Evolutionary conservation across 1,140 invertebrate species (phyloP).

Genomic region (Diabrotica virgifera): DNA sequence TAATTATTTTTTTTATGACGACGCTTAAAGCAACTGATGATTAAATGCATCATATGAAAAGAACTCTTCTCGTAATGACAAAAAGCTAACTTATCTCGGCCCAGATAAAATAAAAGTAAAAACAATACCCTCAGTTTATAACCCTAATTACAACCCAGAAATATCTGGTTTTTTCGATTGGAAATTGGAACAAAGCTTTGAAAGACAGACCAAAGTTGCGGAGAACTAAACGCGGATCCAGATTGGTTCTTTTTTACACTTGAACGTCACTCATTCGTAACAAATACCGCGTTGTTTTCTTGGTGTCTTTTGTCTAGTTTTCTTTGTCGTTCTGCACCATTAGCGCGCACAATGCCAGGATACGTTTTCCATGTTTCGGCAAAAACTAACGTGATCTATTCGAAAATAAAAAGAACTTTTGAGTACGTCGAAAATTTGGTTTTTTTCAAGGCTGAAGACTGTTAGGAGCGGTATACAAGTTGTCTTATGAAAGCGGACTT

Average conservation of each 20-base stretch:
- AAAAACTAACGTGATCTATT: not conserved
- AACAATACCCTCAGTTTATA: too few species aligned
- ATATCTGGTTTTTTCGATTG: not conserved
- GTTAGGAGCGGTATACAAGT: too few species aligned
- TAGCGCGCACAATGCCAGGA: not conserved
- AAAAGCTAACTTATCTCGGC: too few species aligned
- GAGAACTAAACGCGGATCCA: not conserved
- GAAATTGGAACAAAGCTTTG: not conserved
- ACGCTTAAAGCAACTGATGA: too few species aligned
- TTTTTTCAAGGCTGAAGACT: not conserved
- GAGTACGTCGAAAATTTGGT: not conserved
- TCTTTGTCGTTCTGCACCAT: not conserved
- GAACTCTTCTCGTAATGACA: too few species aligned
- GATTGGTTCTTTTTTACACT: conserved; percentile 1
- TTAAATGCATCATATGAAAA: too few species aligned
- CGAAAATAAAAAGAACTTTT: not conserved
- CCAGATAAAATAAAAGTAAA: too few species aligned
- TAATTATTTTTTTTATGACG: too few species aligned
- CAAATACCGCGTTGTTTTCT: not conserved
- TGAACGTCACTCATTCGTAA: conserved; percentile 2
- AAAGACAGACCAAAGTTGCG: not conserved
- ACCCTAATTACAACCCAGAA: too few species aligned
- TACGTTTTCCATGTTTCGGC: not conserved
- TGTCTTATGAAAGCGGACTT: too few species aligned
- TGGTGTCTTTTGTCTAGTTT: not conserved